Evolutionary conservation across 2,888 invertebrate genomes (phyloP), one percentile per base, ranked within the genome.

Genomic region (Drosophila longiperda): DNA sequence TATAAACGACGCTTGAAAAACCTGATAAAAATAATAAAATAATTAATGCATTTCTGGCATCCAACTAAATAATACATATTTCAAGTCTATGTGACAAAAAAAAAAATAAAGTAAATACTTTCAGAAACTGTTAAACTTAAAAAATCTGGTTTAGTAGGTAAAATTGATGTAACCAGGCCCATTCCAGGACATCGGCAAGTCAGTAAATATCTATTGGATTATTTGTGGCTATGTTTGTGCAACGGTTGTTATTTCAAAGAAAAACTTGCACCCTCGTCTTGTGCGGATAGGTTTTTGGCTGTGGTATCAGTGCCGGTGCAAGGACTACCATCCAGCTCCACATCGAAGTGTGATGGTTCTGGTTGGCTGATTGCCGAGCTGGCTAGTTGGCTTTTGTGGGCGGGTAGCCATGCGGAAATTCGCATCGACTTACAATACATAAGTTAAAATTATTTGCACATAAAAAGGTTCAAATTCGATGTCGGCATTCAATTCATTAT

Each of bases 391-490:
- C 59, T 62, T 62, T 80, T 78, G 74, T 78, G 73, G 74, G 61
- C 34, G 63, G 50, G 55, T 71, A 86, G 52, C 69, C 69, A 73
- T 53, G 83, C 83, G 89, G 40, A 78, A 88, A 80, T 83, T 66
- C 54, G 67, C 67, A 49, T 73, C 74, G 53, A 69, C 79, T 73
- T 55, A 55, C 55, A 66, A 40, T 38, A 74, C 68, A 80, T 77
- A 78, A 88, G 85, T 88, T 87, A 75, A 77, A 88, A 86, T 88
- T 81, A 86, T 85, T 88, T 87, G 73, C 57, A 62, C 73, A 72
- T 60, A 70, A 75, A 72, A 88, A 88, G 84, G 87, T 85, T 85
- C 84, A 85, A 85, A 85, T 88, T 60, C 72, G 55, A 79, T 73
- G 61, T 61, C 67, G 62, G 75, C 80, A 57, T 52, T 57, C 85